Conservation (phyloP, 2,113 vertebrate genomes). For the Cochlearius cochlearius region DNA sequence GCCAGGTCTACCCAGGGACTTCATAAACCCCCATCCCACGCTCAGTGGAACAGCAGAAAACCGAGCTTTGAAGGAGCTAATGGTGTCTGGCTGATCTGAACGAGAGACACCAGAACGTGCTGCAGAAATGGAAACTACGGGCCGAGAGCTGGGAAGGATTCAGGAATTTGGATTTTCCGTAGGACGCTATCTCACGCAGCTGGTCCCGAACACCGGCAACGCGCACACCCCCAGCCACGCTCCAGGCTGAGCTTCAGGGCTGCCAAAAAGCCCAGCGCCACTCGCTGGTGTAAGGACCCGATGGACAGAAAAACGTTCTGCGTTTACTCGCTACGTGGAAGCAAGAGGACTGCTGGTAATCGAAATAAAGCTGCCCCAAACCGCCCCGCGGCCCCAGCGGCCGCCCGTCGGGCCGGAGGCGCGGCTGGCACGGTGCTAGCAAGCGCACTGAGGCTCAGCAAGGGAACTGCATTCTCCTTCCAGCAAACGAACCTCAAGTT, state of each 20-base stretch:
- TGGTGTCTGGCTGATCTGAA: neutral
- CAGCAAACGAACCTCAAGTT: neutral
- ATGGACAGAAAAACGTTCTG: neutral
- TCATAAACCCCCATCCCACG: accelerated
- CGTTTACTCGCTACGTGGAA: neutral
- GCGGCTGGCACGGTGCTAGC: neutral
- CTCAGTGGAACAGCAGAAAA: neutral
- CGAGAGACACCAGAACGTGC: neutral
- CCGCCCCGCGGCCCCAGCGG: neutral
- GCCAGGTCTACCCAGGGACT: neutral
- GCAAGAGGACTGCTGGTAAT: neutral
- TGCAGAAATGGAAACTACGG: neutral
- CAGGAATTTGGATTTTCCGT: neutral
- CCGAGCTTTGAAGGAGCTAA: neutral
- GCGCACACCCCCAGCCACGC: accelerated
- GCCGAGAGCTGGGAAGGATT: neutral
- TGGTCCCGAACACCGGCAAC: accelerated
- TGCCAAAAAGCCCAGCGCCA: neutral
- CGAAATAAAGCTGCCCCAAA: neutral
- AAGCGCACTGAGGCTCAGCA: accelerated
- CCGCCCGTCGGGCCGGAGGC: accelerated
- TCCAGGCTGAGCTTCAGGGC: neutral
- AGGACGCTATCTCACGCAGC: neutral
- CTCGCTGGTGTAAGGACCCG: neutral
- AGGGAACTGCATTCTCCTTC: neutral